phyloP scores from a whole-genome alignment of 2,888 invertebrate genomes.

The Habrosyne pyritoides region DNA sequence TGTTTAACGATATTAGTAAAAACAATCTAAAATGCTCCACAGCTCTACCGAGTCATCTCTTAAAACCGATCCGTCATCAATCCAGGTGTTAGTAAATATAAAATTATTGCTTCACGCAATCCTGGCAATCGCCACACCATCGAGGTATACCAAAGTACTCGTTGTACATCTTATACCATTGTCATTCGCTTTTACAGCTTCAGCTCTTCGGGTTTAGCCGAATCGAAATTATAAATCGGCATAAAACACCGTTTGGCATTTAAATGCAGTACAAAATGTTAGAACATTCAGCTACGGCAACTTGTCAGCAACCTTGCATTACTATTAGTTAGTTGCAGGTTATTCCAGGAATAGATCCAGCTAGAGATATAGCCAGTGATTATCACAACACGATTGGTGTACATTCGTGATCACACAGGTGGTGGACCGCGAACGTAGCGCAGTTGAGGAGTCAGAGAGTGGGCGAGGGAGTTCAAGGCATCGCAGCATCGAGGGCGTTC shows the following conservation, averaged over 20 bases:
- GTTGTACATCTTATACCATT: conserved; percentile 5
- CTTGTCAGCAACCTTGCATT: conserved; percentile 13
- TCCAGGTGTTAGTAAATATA: conserved; percentile 50
- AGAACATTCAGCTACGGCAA: conserved; percentile 4
- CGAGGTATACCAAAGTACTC: conserved; percentile 29
- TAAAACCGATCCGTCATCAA: conserved; percentile 32
- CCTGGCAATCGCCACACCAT: conserved; percentile 21
- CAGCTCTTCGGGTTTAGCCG: background rate
- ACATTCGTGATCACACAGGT: conserved; percentile 84
- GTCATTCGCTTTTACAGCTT: conserved; percentile 9
- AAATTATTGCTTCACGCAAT: conserved; percentile 54
- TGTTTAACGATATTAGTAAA: conserved; percentile 47
- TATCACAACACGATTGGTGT: conserved; percentile 33
- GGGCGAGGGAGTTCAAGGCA: conserved; percentile 88
- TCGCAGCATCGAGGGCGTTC: conserved; percentile 92
- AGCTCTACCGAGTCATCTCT: conserved; percentile 33
- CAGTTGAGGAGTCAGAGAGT: conserved; percentile 90
- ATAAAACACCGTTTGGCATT: background rate
- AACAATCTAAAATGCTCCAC: conserved; percentile 35
- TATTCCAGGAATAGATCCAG: conserved; percentile 13
- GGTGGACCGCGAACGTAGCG: conserved; percentile 93
- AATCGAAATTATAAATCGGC: background rate
- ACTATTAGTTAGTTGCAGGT: background rate
- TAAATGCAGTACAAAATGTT: background rate
- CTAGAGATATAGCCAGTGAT: conserved; percentile 24